A percentile compares a stretch with the other conserved stretches of the same genome.
Conservation (phyloP, 2,888 invertebrate species). For the Scaptomyza flava region DNA sequence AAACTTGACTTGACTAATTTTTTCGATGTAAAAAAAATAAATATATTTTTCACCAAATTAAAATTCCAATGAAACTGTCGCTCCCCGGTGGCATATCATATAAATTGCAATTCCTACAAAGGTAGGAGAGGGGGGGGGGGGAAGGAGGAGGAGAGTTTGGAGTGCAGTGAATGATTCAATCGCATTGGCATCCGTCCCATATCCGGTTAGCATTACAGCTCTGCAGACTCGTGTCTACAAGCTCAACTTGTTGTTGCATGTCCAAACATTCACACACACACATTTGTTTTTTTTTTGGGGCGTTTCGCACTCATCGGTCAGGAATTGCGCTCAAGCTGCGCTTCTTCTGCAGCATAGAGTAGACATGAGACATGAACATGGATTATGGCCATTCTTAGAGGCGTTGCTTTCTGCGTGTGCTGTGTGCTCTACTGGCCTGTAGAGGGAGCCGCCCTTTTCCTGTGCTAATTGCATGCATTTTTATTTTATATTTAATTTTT, state of each 20-base stretch:
- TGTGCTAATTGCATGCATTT: constrained; percentile 62
- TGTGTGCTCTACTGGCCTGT: constrained; percentile 30
- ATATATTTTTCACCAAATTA: constrained; percentile 57
- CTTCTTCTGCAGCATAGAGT: constrained; percentile 38
- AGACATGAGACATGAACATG: constrained; percentile 13
- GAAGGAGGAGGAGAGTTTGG: constrained; percentile 8
- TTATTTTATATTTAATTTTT: constrained; percentile 26
- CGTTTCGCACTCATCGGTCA: constrained; percentile 74
- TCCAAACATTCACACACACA: constrained; percentile 6
- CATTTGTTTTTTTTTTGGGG: constrained; percentile 51
- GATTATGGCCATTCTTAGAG: not conserved
- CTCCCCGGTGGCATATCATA: constrained; percentile 32
- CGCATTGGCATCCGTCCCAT: constrained; percentile 81
- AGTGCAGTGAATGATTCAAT: constrained; percentile 74
- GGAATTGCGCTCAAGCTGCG: constrained; percentile 52
- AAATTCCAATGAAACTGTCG: constrained; percentile 70
- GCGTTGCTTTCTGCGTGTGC: constrained; percentile 1
- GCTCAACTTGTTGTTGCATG: constrained; percentile 20
- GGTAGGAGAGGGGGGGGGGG: constrained; percentile 27
- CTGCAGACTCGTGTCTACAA: constrained; percentile 10
- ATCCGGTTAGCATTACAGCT: constrained; percentile 79
- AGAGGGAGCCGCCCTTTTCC: constrained; percentile 61
- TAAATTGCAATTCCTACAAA: constrained; percentile 46
- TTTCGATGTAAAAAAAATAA: constrained; percentile 55
- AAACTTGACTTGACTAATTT: constrained; percentile 64